Percentiles rank a stretch among this genome's conserved stretches.
Conservation (phyloP, 2,888 invertebrate species). For the Spatulosminthurus flaviceps region DNA sequence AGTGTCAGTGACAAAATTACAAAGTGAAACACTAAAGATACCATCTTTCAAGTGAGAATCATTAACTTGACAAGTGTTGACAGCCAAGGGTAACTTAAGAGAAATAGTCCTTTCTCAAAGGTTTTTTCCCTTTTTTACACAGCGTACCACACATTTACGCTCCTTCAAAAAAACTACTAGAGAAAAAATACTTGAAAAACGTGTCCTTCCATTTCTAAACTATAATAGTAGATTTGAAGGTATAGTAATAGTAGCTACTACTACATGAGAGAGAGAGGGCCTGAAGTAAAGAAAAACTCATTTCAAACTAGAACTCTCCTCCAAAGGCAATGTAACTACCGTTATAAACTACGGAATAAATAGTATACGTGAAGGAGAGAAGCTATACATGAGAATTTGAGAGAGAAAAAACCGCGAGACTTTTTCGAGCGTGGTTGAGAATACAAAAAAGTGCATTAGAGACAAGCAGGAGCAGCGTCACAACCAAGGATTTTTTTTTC, state of each 20-base stretch:
- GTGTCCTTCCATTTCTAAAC: not conserved
- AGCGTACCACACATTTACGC: no score
- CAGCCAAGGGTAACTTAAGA: not conserved
- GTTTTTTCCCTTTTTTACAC: no score
- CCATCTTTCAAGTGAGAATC: conserved; percentile 9
- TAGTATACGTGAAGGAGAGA: not conserved
- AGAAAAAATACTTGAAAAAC: not conserved
- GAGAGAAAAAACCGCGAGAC: conserved; percentile 28
- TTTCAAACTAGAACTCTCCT: not conserved
- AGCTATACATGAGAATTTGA: not conserved
- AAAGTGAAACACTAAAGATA: not conserved
- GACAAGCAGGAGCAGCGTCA: not conserved
- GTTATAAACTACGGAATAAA: not conserved
- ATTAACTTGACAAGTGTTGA: conserved; percentile 13
- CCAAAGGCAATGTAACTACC: not conserved
- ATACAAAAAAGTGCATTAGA: conserved; percentile 41
- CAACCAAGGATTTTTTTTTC: no score
- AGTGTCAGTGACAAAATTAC: not conserved
- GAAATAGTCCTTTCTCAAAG: not conserved
- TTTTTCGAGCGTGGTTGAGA: conserved; percentile 7
- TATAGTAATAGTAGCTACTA: no score
- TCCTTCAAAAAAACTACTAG: not conserved
- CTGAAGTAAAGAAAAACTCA: not conserved
- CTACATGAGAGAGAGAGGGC: no score
- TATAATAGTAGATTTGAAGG: not conserved